phyloP scores from a whole-genome alignment of 2,113 vertebrate genomes.

The Trochalopteron elliotii region DNA sequence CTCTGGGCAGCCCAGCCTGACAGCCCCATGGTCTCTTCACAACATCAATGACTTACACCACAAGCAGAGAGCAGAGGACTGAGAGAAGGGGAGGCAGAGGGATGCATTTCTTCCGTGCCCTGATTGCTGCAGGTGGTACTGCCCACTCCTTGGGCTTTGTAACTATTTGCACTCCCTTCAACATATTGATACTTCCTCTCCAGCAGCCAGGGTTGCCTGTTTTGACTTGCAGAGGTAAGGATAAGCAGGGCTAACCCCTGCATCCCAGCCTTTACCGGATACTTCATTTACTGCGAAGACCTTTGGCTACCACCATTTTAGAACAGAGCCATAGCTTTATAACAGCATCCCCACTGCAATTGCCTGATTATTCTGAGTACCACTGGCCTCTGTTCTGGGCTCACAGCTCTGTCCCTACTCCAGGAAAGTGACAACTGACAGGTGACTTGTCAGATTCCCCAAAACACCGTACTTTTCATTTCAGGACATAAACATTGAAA shows the following conservation, averaged over 20 bases:
- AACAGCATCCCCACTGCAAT: background rate
- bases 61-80: background rate
- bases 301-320: background rate
- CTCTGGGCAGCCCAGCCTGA: background rate
- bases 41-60: background rate
- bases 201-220: background rate
- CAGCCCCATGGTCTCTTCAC: background rate
- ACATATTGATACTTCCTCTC: background rate
- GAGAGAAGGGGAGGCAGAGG: background rate
- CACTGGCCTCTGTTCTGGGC: background rate
- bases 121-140: background rate
- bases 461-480: background rate
- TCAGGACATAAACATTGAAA: background rate
- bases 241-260: background rate
- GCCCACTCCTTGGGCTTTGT: background rate
- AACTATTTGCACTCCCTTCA: background rate
- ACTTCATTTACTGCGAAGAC: background rate
- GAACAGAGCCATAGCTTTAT: background rate
- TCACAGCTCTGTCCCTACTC: background rate
- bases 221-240: background rate
- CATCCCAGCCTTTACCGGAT: background rate
- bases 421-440: background rate
- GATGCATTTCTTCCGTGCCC: background rate
- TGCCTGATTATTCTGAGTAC: background rate
- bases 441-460: background rate